Percentiles rank a stretch among this genome's conserved stretches.
Evolutionary conservation across 2,113 vertebrate species (phyloP).

Genomic region (Delphinapterus leucas): DNA sequence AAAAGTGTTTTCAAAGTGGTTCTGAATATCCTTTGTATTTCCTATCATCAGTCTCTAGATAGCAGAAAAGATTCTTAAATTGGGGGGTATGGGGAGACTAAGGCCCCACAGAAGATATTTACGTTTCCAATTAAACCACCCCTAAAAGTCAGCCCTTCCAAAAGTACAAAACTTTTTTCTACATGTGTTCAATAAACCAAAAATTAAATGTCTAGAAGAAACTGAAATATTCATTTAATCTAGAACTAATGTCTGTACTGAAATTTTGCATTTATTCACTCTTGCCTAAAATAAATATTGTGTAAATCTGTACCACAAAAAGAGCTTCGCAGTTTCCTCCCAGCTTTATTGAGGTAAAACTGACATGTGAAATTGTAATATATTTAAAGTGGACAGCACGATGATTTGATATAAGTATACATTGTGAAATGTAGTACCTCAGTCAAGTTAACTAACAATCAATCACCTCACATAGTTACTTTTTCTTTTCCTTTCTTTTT

Average conservation of each 20-base stretch:
- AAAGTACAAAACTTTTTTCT: neutral
- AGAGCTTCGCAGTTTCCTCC: neutral
- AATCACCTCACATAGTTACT: neutral
- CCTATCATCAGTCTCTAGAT: conserved; percentile 71
- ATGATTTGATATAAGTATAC: neutral
- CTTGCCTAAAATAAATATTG: neutral
- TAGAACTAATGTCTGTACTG: neutral
- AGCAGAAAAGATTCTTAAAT: conserved; percentile 68
- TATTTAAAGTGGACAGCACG: neutral
- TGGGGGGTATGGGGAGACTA: fast-evolving
- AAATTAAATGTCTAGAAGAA: conserved; percentile 45
- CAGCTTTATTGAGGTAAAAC: neutral
- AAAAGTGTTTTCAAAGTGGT: neutral
- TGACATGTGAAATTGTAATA: neutral
- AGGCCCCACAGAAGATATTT: neutral
- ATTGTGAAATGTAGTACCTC: neutral
- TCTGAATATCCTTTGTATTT: neutral
- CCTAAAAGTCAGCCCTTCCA: neutral
- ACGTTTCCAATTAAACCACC: neutral
- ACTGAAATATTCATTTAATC: neutral
- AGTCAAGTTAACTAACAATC: neutral
- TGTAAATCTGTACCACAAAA: neutral
- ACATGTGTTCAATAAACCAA: neutral
- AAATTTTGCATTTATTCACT: neutral
- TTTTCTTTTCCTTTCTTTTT: neutral